Percentiles rank a stretch among this genome's conserved stretches.
Evolutionary conservation across 23 tunicate species (phyloP).

Genomic region (Trididemnum clinides): DNA sequence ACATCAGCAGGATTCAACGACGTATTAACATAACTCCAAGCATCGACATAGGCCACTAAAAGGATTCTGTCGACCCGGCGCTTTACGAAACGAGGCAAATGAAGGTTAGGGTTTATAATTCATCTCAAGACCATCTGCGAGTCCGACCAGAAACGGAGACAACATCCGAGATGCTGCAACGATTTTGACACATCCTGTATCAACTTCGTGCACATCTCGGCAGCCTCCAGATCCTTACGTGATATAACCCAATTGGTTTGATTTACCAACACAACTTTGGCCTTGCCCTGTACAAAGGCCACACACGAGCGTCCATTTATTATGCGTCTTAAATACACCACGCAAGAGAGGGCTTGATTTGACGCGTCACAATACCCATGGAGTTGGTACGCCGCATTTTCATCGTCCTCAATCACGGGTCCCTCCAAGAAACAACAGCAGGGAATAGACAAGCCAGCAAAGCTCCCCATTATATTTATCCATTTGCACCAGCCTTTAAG

Average conservation of each 20-base stretch:
- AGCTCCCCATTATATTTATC: background rate
- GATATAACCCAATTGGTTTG: background rate
- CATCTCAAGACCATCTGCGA: too few species aligned
- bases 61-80: too few species aligned
- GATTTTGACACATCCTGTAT: too few species aligned
- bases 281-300: background rate
- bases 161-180: too few species aligned
- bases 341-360: conserved; percentile 4
- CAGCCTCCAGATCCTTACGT: too few species aligned
- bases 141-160: too few species aligned
- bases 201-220: too few species aligned
- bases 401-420: background rate
- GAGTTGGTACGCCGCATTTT: background rate
- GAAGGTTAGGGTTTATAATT: too few species aligned
- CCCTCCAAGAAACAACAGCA: background rate
- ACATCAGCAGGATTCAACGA: too few species aligned
- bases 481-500: background rate
- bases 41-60: too few species aligned
- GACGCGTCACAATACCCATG: conserved; percentile 19
- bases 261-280: background rate
- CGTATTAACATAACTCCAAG: too few species aligned
- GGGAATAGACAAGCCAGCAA: background rate
- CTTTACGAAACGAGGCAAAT: too few species aligned
- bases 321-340: background rate
- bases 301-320: background rate